Base-by-base conservation (phyloP, 2,113 vertebrate species). In the Syngnathus floridae region DNA sequence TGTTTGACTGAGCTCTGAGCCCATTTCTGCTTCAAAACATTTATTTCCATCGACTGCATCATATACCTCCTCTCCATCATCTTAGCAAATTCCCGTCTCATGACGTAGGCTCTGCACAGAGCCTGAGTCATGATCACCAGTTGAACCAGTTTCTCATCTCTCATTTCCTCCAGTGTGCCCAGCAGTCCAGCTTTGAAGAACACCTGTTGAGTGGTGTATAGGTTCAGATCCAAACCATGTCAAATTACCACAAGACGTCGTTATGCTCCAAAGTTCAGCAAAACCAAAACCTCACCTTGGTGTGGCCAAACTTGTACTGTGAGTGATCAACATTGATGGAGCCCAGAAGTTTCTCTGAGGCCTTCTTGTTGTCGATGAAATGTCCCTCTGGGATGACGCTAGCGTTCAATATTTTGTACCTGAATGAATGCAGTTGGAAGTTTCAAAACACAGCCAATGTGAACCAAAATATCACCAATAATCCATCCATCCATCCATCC, bases 111-210 rank as follows among this genome's bases (percentile, higher is more conserved):
- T 76, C 89, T 83, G 68, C 86, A 87, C 37, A 88, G 58, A 62
- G 82, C 88, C 71, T 91, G 90, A 65, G 89, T 91, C 89, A 91
- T 89, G 66, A 88, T 90, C 48, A 90, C 80, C 65, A 91, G 85
- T 2, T 43, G 73, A 38, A 92, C 92, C 69, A 98, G 82, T 71
- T 95, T 97, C 0, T 98, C 95, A 88, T 97, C 95, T 65, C 95
- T 86, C 95, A 98, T 97, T 89, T 95, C 97, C 91, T 98, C 96
- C 64, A 98, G 87, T 1, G 81, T 71, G 38, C 93, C 93, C 76
- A 94, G 70, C 37, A 94, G 86, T 10, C 93, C 93, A 79, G 93
- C 93, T 86, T 94, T 94, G 86, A 95, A 95, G 87, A 95, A 95
- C 49, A 95, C 93, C 94, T 96, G 22, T 45, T 5, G 1, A 69